phyloP scores from a whole-genome alignment of 2,797 vertebrate species.

The Phrynocephalus forsythii region DNA sequence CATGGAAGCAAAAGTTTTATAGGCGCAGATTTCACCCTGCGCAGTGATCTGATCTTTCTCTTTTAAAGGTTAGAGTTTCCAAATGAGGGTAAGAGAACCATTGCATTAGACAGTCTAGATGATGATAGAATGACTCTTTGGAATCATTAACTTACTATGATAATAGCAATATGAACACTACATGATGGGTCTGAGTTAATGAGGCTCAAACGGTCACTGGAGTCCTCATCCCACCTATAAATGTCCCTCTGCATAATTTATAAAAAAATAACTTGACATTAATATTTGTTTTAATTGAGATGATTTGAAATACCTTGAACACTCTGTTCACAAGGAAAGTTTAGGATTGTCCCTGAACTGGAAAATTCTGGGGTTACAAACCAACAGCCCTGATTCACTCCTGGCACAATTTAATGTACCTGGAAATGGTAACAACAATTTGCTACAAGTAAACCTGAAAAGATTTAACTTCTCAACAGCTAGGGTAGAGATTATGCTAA shows the following conservation, averaged over 20 bases:
- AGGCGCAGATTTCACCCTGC: not conserved
- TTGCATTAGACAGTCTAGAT: slow-evolving; percentile 40
- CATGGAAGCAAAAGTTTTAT: not conserved
- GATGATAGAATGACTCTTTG: slow-evolving; percentile 26
- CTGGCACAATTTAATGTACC: too few relatives aligned
- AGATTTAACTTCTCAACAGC: too few relatives aligned
- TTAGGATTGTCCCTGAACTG: not conserved
- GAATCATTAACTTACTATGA: slow-evolving; percentile 23
- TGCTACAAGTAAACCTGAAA: too few relatives aligned
- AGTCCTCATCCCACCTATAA: slow-evolving; percentile 1
- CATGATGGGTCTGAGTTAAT: slow-evolving; percentile 29
- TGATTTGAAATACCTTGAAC: not conserved
- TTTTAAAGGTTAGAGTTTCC: not conserved
- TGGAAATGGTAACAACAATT: too few relatives aligned
- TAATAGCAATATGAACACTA: slow-evolving; percentile 28
- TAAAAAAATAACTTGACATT: not conserved
- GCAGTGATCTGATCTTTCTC: not conserved
- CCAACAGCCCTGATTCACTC: too few relatives aligned
- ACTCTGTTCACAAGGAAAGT: not conserved
- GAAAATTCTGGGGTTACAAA: too few relatives aligned
- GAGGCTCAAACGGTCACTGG: slow-evolving; percentile 17
- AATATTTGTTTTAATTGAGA: not conserved
- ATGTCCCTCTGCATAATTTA: slow-evolving; percentile 10
- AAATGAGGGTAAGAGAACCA: not conserved
- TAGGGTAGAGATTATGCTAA: too few relatives aligned